These are phyloP conservation scores for Ondatra zibethicus DNA, from an alignment of 2,113 vertebrate species.

Conservation along the genomic window DNA sequence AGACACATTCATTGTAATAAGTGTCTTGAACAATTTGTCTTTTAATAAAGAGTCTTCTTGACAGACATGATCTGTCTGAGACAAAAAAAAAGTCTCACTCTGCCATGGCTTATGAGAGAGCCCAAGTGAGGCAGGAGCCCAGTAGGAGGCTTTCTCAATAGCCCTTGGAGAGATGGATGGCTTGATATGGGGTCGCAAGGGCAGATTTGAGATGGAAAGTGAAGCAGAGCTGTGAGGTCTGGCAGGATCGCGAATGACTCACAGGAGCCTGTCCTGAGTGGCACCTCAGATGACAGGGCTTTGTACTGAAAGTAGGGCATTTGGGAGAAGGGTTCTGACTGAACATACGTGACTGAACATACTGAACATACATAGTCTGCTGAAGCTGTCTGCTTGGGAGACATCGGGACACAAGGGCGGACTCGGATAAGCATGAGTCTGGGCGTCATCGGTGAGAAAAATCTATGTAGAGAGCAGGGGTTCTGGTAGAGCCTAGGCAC, in stretches of 20 bases:
- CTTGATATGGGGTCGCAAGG: background rate
- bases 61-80: constrained; percentile 28
- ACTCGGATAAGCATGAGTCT: background rate
- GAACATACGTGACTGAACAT: background rate
- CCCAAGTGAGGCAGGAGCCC: background rate
- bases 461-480: background rate
- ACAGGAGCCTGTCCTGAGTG: background rate
- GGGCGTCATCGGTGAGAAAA: background rate
- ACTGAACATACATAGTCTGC: background rate
- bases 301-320: background rate
- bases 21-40: constrained; percentile 50
- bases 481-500: background rate
- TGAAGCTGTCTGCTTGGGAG: background rate
- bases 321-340: background rate
- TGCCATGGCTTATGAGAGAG: background rate
- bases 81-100: background rate
- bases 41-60: constrained; percentile 65
- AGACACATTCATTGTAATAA: constrained; percentile 49
- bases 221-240: background rate
- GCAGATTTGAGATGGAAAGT: background rate
- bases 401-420: background rate
- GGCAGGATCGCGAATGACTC: background rate
- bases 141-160: background rate
- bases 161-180: background rate
- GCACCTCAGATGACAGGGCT: background rate